These are phyloP conservation scores for Pterocles burchelli DNA, from an alignment of 2,113 vertebrate genomes.

Conservation along the genomic window DNA sequence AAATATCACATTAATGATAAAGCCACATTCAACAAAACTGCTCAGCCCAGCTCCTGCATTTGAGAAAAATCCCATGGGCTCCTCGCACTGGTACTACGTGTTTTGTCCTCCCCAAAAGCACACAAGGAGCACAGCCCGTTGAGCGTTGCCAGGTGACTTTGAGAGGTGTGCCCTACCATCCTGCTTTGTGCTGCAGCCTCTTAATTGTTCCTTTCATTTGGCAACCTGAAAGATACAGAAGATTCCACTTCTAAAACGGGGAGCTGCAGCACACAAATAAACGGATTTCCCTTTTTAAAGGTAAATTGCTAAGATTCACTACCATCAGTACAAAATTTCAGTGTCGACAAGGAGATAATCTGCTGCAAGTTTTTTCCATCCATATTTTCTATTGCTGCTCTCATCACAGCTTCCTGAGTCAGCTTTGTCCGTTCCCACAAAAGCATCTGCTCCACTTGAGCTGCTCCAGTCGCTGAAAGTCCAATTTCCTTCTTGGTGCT, in stretches of 20 bases:
- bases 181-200: neutral
- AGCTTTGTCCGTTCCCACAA: neutral
- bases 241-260: neutral
- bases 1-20: neutral
- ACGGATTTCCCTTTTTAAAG: neutral
- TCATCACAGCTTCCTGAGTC: neutral
- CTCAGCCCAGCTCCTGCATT: neutral
- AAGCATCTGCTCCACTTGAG: neutral
- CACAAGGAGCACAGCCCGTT: accelerated
- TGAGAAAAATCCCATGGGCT: neutral
- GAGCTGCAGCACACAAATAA: neutral
- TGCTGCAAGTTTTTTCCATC: neutral
- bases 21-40: neutral
- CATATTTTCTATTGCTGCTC: neutral
- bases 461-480: slow-evolving; percentile 1
- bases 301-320: neutral
- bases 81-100: accelerated
- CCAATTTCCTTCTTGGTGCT: slow-evolving; percentile 2
- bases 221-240: neutral
- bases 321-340: neutral
- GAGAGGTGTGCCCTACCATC: neutral
- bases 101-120: neutral
- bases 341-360: neutral
- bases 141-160: neutral
- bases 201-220: neutral